phyloP scores from a whole-genome alignment of 2,113 vertebrate genomes.

The Eonycteris spelaea region DNA sequence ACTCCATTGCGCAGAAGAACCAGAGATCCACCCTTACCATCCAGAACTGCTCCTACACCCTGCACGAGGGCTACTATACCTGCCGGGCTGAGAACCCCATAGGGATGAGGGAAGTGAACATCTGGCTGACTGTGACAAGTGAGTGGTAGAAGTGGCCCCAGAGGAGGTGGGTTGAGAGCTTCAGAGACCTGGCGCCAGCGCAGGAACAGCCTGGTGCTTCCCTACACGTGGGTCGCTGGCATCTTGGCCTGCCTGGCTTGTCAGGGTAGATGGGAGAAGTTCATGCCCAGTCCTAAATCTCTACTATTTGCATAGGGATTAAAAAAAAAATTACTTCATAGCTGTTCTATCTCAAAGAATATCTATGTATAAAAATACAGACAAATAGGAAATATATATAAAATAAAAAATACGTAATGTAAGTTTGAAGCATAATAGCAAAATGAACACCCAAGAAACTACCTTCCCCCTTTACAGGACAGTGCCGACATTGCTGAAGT shows the following conservation, averaged over 20 bases:
- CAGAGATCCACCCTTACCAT: constrained; percentile 87
- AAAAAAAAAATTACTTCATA: not conserved
- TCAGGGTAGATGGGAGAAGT: not conserved
- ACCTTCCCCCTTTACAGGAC: not conserved
- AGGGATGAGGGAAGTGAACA: constrained; percentile 81
- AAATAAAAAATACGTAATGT: not conserved
- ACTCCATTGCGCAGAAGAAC: constrained; percentile 77
- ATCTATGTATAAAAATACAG: not conserved
- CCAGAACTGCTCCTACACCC: constrained; percentile 84
- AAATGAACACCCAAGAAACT: not conserved
- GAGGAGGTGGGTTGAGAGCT: fast-evolving
- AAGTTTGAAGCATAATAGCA: not conserved
- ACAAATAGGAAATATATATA: not conserved
- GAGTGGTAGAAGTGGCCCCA: constrained; percentile 66
- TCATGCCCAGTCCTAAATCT: not conserved
- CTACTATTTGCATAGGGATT: fast-evolving
- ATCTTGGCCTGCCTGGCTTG: not conserved
- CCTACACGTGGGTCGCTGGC: fast-evolving
- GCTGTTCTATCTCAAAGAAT: not conserved
- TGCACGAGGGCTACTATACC: constrained; percentile 86
- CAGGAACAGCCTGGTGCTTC: not conserved
- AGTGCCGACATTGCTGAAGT: not conserved
- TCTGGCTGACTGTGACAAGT: constrained; percentile 91
- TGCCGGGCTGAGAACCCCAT: constrained; percentile 92
- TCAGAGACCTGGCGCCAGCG: fast-evolving